These are phyloP conservation scores for Andricus curvator DNA, from an alignment of 2,888 invertebrate genomes.

Conservation along the genomic window DNA sequence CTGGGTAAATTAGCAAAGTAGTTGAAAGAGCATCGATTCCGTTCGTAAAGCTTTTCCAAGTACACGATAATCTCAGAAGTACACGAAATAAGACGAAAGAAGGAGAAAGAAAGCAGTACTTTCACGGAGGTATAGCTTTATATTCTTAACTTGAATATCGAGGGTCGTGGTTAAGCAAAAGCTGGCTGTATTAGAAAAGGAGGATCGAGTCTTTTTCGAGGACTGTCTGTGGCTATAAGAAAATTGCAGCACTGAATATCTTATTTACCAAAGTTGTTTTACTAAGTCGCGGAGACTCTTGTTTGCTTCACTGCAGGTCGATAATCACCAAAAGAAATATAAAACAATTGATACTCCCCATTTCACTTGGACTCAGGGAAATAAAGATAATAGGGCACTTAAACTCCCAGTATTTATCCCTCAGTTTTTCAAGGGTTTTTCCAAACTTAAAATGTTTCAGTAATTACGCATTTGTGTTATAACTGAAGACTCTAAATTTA, in stretches of 20 bases:
- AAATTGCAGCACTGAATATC: slow-evolving; percentile 71
- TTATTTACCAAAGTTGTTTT: slow-evolving; percentile 58
- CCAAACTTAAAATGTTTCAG: no score
- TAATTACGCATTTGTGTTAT: no score
- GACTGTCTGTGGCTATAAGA: slow-evolving; percentile 63
- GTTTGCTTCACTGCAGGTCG: background rate
- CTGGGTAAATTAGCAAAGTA: slow-evolving; percentile 32
- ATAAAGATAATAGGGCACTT: background rate
- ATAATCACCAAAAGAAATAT: background rate
- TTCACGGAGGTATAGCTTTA: slow-evolving; percentile 6
- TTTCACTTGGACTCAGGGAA: background rate
- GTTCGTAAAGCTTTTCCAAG: slow-evolving; percentile 29
- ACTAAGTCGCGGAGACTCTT: slow-evolving; percentile 18
- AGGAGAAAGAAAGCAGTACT: slow-evolving; percentile 32
- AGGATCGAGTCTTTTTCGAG: background rate
- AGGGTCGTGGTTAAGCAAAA: slow-evolving; percentile 45
- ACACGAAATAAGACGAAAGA: slow-evolving; percentile 20
- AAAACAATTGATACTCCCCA: background rate
- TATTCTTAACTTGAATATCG: slow-evolving; percentile 26
- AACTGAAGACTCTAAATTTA: no score
- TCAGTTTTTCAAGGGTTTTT: background rate
- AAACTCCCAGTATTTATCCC: background rate
- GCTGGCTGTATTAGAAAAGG: background rate
- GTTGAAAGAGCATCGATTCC: slow-evolving; percentile 32
- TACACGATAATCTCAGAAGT: slow-evolving; percentile 37